phyloP scores from a whole-genome alignment of 2,888 invertebrate species.

The Rhagium mordax region DNA sequence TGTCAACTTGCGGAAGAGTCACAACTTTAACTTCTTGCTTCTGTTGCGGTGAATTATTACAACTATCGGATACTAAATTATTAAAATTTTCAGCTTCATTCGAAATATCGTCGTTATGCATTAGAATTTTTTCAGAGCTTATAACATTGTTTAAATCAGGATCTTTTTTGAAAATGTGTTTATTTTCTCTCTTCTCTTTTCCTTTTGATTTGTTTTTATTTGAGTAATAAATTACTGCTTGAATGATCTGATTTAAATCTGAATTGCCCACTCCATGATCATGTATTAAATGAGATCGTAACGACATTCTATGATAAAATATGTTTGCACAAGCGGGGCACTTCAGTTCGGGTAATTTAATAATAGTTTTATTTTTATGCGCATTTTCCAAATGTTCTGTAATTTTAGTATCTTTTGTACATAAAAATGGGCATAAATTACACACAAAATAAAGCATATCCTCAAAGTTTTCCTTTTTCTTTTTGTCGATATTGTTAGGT shows the following conservation, averaged over 20 bases:
- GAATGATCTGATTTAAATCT: constrained; percentile 75
- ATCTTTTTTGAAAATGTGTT: constrained; percentile 34
- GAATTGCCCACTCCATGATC: constrained; percentile 79
- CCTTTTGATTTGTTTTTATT: constrained; percentile 57
- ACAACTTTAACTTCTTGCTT: constrained; percentile 36
- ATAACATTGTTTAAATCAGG: constrained; percentile 17
- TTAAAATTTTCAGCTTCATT: constrained; percentile 27
- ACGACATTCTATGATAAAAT: constrained; percentile 76
- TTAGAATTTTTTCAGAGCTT: constrained; percentile 4
- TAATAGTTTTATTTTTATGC: constrained; percentile 72
- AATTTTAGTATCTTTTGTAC: constrained; percentile 65
- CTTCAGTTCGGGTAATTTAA: constrained; percentile 73
- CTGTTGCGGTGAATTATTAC: not conserved
- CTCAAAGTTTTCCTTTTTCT: constrained; percentile 57
- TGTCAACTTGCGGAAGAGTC: constrained; percentile 48
- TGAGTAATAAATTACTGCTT: constrained; percentile 70
- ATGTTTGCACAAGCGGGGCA: constrained; percentile 81
- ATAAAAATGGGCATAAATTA: constrained; percentile 67
- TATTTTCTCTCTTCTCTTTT: constrained; percentile 41
- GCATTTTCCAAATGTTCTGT: constrained; percentile 65
- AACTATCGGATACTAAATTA: constrained; percentile 6
- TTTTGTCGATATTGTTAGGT: constrained; percentile 3
- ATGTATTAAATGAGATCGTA: constrained; percentile 77
- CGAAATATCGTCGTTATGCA: constrained; percentile 13
- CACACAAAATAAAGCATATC: constrained; percentile 67